Evolutionary conservation across 2,888 invertebrate species (phyloP), one percentile per base, ranked within the genome.

Genomic region (Pyrocoelia pectoralis): DNA sequence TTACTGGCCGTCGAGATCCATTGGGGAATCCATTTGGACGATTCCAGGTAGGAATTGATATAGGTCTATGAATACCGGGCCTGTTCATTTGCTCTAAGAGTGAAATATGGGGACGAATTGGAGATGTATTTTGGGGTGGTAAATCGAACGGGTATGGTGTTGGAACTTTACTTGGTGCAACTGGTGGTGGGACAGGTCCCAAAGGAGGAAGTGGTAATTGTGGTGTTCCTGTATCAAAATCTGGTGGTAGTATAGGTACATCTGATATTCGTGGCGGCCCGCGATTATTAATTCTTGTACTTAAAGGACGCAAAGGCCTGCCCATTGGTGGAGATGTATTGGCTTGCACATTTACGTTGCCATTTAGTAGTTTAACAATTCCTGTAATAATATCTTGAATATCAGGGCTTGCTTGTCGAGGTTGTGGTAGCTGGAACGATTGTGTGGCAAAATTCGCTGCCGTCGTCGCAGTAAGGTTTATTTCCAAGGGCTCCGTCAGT

Each of bases 331-430:
- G 81, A 59, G 88, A 88, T 0, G 91, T 89, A 70, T 91, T 92
- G 0, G 91, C 91, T 77, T 89, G 91, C 0, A 94, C 92, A 73
- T 94, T 94, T 0, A 94, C 94, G 73, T 95, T 94, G 0, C 95
- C 95, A 68, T 95, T 94, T 1, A 95, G 82, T 9, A 95, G 79
- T 77, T 95, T 94, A 0, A 95, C 94, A 51, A 95, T 91, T 6
- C 95, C 95, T 1, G 93, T 93, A 29, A 95, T 93, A 24, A 95
- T 94, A 74, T 95, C 94, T 78, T 95, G 94, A 60, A 95, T 94
- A 76, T 94, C 94, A 38, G 90, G 88, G 77, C 87, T 88, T 2
- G 87, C 85, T 72, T 88, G 88, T 61, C 88, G 82, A 13, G 83
- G 78, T 65, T 72, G 76, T 54, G 57, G 69, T 68, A 61, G 67